These are phyloP conservation scores for Coryphaenoides rupestris DNA, from an alignment of 2,113 vertebrate genomes.

Conservation along the genomic window DNA sequence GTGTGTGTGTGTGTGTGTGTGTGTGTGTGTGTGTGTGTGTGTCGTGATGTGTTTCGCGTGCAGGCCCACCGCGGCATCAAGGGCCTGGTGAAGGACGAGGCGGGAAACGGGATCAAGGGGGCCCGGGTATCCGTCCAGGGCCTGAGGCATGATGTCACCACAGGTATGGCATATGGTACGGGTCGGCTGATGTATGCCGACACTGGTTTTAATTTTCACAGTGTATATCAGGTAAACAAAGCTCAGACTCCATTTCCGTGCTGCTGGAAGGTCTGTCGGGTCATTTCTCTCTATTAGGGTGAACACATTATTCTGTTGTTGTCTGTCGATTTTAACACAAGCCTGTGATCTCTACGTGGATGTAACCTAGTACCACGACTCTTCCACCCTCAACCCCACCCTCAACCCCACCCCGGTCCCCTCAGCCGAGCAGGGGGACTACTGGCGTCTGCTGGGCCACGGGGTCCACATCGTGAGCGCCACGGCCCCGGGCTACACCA, in stretches of 20 bases:
- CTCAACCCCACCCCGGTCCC: not conserved
- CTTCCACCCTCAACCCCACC: not conserved
- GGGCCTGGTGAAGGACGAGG: constrained; percentile 85
- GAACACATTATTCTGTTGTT: too few relatives aligned
- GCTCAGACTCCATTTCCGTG: too few relatives aligned
- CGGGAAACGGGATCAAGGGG: constrained; percentile 84
- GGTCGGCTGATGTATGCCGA: not conserved
- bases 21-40: not conserved
- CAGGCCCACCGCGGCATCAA: constrained; percentile 92
- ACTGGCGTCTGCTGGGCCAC: constrained; percentile 85
- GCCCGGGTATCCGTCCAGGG: constrained; percentile 85
- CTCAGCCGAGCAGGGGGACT: constrained; percentile 85
- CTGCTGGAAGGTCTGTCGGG: too few relatives aligned
- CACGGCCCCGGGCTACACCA: constrained; percentile 78
- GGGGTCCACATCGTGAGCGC: constrained; percentile 81
- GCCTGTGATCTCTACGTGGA: too few relatives aligned
- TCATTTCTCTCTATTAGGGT: too few relatives aligned
- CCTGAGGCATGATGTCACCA: constrained; percentile 84
- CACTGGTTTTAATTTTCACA: too few relatives aligned
- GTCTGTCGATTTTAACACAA: too few relatives aligned
- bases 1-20: constrained; percentile 3
- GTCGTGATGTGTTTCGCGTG: constrained; percentile 28
- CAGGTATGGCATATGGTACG: too few relatives aligned
- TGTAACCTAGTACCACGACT: too few relatives aligned
- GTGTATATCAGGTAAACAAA: too few relatives aligned